A percentile compares a stretch with the other conserved stretches of the same genome.
These are phyloP conservation scores for Porphyrio hochstetteri DNA, from an alignment of 2,113 vertebrate species.

Conservation along the genomic window DNA sequence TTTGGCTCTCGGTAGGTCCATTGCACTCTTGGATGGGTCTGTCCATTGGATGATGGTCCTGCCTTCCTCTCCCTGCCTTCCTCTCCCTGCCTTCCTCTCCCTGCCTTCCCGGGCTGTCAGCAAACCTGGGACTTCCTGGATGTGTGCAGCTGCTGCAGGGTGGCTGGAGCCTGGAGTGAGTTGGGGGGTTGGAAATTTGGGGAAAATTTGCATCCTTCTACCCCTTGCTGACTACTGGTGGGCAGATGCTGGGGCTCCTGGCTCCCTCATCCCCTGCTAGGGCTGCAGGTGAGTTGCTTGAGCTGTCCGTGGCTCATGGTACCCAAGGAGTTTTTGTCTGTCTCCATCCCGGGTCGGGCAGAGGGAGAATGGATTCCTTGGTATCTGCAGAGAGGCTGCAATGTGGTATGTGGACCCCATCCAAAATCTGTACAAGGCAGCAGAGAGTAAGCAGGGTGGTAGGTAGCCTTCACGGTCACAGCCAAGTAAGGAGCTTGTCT, in stretches of 20 bases:
- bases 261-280: neutral
- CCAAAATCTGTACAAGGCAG: neutral
- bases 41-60: no score
- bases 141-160: neutral
- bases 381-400: neutral
- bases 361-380: neutral
- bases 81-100: neutral
- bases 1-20: neutral
- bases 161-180: neutral
- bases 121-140: neutral
- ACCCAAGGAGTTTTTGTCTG: neutral
- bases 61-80: neutral
- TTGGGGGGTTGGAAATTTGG: neutral
- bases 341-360: neutral
- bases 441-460: neutral
- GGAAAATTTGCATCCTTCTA: neutral
- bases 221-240: neutral
- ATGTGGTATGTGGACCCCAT: neutral
- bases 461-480: fast-evolving
- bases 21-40: neutral
- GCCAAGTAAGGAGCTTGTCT: neutral
- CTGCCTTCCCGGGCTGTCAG: neutral
- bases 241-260: neutral
- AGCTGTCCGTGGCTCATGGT: neutral
- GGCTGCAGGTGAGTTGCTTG: neutral